Percentiles rank a stretch among this genome's conserved stretches.
Conservation (phyloP, 1,140 invertebrate genomes). For the Lethrus apterus region DNA sequence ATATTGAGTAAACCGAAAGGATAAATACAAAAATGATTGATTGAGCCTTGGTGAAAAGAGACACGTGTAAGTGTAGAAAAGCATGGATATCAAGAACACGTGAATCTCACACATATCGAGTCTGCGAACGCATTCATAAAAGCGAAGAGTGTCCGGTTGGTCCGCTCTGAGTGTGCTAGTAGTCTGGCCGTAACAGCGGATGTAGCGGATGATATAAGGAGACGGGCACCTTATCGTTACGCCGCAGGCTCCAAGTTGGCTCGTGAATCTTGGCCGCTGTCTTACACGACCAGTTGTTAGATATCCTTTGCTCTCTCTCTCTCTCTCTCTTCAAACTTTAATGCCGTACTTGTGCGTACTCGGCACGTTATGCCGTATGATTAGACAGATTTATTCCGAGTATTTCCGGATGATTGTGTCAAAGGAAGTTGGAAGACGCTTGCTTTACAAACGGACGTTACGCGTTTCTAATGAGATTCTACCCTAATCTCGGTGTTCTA, state of each 20-base stretch:
- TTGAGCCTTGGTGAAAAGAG: no score
- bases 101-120: no score
- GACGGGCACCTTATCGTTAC: conserved; percentile 30
- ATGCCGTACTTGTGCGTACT: conserved; percentile 36
- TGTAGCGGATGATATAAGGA: conserved; percentile 32
- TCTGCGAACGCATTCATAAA: no score
- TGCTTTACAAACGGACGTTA: no score
- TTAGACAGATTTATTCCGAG: conserved; percentile 39
- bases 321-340: conserved; percentile 26
- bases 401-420: conserved; percentile 33
- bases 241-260: conserved; percentile 33
- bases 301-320: no score
- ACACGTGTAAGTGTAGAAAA: no score
- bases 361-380: conserved; percentile 37
- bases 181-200: conserved; percentile 15
- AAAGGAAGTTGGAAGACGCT: conserved; percentile 25
- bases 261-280: conserved; percentile 35
- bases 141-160: conserved; percentile 4
- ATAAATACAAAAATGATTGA: no score
- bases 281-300: conserved; percentile 30
- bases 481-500: no score
- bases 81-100: no score
- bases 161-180: conserved; percentile 1
- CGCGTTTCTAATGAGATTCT: conserved; percentile 24
- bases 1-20: no score